Conservation (phyloP, 2,113 vertebrate genomes). For the Cynocephalus volans region DNA sequence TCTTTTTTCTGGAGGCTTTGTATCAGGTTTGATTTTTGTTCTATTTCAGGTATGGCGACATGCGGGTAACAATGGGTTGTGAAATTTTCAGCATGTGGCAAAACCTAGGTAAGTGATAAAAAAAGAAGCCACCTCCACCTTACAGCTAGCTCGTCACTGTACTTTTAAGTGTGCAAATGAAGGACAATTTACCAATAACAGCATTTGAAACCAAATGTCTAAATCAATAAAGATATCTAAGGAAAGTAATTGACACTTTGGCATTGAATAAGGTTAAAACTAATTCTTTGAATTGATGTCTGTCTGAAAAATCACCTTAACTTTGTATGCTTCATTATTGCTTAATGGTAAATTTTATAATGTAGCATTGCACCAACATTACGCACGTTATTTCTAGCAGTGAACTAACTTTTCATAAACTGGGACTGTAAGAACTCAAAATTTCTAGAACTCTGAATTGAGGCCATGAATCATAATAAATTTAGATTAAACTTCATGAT, state of each 20-base stretch:
- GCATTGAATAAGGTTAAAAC: neutral
- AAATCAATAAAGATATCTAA: neutral
- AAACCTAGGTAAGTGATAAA: constrained; percentile 94
- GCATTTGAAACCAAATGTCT: neutral
- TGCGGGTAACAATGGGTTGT: constrained; percentile 99
- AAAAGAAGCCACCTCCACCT: neutral
- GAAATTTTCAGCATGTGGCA: constrained; percentile 99
- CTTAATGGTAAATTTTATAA: neutral
- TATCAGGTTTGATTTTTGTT: constrained; percentile 52
- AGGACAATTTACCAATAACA: neutral
- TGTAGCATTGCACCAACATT: neutral
- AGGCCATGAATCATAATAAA: neutral
- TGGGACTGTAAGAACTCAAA: neutral
- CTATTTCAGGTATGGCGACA: constrained; percentile 96
- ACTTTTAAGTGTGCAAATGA: neutral
- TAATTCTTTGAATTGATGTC: constrained; percentile 13
- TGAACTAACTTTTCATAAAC: constrained; percentile 29
- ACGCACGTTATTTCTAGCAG: neutral
- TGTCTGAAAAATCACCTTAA: constrained; percentile 39
- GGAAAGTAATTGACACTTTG: neutral
- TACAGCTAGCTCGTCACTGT: neutral
- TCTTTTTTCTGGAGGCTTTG: constrained; percentile 1
- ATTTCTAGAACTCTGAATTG: constrained; percentile 35
- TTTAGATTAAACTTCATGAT: constrained; percentile 53
- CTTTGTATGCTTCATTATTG: constrained; percentile 28